These are phyloP conservation scores for Eudyptes chrysolophus DNA, from an alignment of 2,113 vertebrate genomes.

Conservation along the genomic window DNA sequence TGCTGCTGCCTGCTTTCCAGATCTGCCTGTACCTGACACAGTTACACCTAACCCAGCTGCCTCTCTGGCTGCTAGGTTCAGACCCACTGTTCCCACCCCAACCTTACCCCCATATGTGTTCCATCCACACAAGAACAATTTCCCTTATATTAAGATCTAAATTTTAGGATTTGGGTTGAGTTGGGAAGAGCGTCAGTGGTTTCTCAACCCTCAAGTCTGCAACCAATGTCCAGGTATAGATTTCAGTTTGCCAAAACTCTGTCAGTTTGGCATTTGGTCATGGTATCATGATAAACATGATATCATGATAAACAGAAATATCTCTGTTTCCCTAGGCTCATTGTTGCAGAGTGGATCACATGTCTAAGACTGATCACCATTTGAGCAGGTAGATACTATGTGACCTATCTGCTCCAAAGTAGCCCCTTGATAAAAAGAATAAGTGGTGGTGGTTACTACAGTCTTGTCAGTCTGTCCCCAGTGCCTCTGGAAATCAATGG, in stretches of 20 bases:
- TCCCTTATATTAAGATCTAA: not conserved
- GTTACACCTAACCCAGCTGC: not conserved
- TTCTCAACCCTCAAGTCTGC: not conserved
- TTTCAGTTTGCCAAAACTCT: not conserved
- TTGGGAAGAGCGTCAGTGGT: not conserved
- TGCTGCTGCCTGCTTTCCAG: not conserved
- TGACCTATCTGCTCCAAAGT: not conserved
- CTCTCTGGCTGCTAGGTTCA: not conserved
- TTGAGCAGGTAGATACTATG: not conserved
- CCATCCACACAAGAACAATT: not conserved
- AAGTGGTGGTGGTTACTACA: not conserved
- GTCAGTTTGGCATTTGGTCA: not conserved
- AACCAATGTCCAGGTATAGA: not conserved
- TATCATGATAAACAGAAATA: not conserved
- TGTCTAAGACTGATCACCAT: not conserved
- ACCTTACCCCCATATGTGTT: not conserved
- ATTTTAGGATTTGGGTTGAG: not conserved
- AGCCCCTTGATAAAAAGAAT: not conserved
- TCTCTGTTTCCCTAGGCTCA: not conserved
- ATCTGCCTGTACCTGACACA: not conserved
- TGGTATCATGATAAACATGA: no score
- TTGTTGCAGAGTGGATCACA: fast-evolving
- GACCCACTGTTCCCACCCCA: fast-evolving
- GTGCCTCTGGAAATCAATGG: not conserved
- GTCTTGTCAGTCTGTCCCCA: not conserved